Evolutionary conservation across 2,888 invertebrate species (phyloP).

Genomic region (Troides oblongomaculatus): DNA sequence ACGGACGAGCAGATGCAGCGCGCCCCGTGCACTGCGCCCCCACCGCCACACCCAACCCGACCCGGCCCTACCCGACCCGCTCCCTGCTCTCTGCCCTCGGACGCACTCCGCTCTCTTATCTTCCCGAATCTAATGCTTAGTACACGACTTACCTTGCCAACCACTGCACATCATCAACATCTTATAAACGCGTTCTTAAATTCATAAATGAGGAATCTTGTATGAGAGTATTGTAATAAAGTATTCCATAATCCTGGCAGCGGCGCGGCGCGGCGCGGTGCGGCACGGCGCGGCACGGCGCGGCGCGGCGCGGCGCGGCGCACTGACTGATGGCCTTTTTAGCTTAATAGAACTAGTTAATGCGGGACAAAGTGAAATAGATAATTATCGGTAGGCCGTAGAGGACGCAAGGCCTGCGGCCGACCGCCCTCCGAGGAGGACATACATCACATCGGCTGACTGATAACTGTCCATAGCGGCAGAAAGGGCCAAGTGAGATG

Average conservation of each 20-base stretch:
- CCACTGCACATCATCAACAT: too few relatives aligned
- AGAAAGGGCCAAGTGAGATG: constrained; percentile 34
- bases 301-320: not conserved
- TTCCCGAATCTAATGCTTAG: too few relatives aligned
- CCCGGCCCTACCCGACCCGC: too few relatives aligned
- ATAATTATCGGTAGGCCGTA: constrained; percentile 48
- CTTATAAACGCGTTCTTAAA: too few relatives aligned
- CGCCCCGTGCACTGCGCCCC: constrained; percentile 37
- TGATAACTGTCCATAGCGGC: constrained; percentile 65
- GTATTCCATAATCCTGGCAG: constrained; percentile 4
- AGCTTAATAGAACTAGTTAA: constrained; percentile 36
- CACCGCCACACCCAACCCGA: too few relatives aligned
- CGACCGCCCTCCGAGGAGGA: constrained; percentile 34
- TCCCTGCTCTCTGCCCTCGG: too few relatives aligned
- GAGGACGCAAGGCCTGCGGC: constrained; percentile 32
- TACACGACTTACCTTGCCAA: too few relatives aligned
- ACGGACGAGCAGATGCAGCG: constrained; percentile 39
- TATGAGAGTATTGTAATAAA: not conserved
- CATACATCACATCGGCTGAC: constrained; percentile 67
- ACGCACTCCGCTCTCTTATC: too few relatives aligned
- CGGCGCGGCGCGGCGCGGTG: too few relatives aligned
- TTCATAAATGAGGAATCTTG: not conserved
- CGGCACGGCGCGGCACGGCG: too few relatives aligned
- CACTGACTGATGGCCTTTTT: constrained; percentile 24
- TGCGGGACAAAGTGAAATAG: constrained; percentile 46